Evolutionary conservation across 1,140 invertebrate species (phyloP).

Genomic region (Aphaenogaster rudis): DNA sequence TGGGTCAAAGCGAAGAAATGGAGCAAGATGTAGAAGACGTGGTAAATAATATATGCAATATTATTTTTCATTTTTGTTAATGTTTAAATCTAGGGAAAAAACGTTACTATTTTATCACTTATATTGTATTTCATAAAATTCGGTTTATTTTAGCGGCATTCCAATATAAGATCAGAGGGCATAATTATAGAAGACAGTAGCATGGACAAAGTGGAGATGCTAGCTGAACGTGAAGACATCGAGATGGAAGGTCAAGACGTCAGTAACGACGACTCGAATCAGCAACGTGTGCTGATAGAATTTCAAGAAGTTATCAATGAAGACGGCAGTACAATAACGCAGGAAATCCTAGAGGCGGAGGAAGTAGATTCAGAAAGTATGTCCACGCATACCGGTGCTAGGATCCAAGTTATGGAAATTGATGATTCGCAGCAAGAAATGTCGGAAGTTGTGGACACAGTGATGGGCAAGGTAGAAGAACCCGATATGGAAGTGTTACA

Average conservation of each 20-base stretch:
- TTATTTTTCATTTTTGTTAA: background rate
- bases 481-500: constrained; percentile 61
- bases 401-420: constrained; percentile 74
- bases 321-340: constrained; percentile 67
- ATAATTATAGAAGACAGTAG: constrained; percentile 72
- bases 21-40: constrained; percentile 71
- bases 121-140: constrained; percentile 10
- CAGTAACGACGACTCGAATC: constrained; percentile 72
- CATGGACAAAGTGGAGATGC: constrained; percentile 72
- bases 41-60: constrained; percentile 64
- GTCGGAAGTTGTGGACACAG: constrained; percentile 63
- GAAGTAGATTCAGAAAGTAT: constrained; percentile 69
- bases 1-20: constrained; percentile 67
- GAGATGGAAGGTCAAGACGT: constrained; percentile 66
- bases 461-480: constrained; percentile 66
- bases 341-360: constrained; percentile 75
- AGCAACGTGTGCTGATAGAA: constrained; percentile 76
- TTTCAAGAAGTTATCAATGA: constrained; percentile 73
- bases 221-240: constrained; percentile 53
- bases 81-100: background rate
- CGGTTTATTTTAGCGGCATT: constrained; percentile 41
- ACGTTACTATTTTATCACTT: background rate
- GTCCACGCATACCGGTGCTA: constrained; percentile 47
- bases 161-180: constrained; percentile 55
- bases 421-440: constrained; percentile 75